Base-by-base conservation (phyloP, 2,888 invertebrate genomes). In the Trissoscelio sp. region DNA sequence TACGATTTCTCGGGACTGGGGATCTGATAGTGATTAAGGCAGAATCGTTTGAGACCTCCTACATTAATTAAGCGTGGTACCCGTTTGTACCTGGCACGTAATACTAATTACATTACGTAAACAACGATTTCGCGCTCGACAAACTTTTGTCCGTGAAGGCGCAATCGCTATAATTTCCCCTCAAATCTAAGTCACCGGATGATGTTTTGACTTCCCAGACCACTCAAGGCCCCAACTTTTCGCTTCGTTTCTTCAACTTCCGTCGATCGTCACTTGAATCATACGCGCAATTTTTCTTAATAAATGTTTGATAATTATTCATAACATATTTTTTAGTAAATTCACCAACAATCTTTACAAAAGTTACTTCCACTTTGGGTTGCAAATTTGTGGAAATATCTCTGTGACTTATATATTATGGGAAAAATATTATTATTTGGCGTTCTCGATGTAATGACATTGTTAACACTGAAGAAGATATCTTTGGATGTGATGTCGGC, bases 61-160 rank as follows among this genome's bases (percentile, higher is more conserved):
- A 78, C 78, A 78, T 79, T 74, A 82, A 82, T 82, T 78, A 78
- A 79, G 69, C 70, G 70, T 78, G 74, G 81, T 74, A 57, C 62
- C 60, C 78, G 81, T 77, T 81, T 78, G 81, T 78, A 81, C 72
- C 78, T 81, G 64, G 81, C 74, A 82, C 81, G 81, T 82, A 82
- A 70, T 62, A 70, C 82, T 82, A 79, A 82, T 82, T 82, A 60
- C 74, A 66, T 82, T 79, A 79, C 78, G 78, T 78, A 82, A 75
- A 74, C 75, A 67, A 42, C 75, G 74, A 79, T 79, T 82, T 79
- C 79, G 79, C 82, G 79, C 82, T 82, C 74, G 82, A 82, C 82
- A 79, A 82, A 82, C 79, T 79, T 70, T 82, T 82, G 82, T 72
- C 82, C 79, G 75, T 79, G 82, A 82, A 82, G 79, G 82, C 55